A percentile compares a stretch with the other conserved stretches of the same genome.
These are phyloP conservation scores for Merluccius polli DNA, from an alignment of 2,797 vertebrate species.

Conservation along the genomic window DNA sequence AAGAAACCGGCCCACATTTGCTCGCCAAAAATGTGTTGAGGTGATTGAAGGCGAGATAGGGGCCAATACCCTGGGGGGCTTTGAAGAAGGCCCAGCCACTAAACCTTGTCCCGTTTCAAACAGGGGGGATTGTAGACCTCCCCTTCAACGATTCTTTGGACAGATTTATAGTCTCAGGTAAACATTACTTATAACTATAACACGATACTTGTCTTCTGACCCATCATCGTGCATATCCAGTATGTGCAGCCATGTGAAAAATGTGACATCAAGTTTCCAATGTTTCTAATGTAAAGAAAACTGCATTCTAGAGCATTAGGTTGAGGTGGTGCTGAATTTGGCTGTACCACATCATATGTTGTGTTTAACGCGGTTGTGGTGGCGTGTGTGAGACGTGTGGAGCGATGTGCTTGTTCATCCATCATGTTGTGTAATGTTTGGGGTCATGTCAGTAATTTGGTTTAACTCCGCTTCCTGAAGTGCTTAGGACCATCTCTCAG, in stretches of 20 bases:
- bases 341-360: background rate
- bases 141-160: slow-evolving; percentile 49
- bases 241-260: background rate
- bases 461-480: background rate
- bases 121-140: slow-evolving; percentile 16
- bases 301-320: background rate
- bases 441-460: background rate
- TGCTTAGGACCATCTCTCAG: background rate
- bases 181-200: background rate
- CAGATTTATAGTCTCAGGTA: background rate
- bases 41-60: slow-evolving; percentile 70
- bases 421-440: background rate
- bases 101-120: slow-evolving; percentile 1
- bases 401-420: background rate
- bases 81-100: slow-evolving; percentile 46
- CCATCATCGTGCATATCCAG: background rate
- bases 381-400: background rate
- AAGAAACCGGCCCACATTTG: slow-evolving; percentile 65
- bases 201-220: background rate
- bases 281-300: background rate
- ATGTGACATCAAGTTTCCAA: background rate
- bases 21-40: slow-evolving; percentile 65
- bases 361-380: background rate
- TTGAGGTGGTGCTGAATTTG: background rate
- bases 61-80: slow-evolving; percentile 41